Evolutionary conservation across 2,888 invertebrate genomes (phyloP), one percentile per base, ranked within the genome.

Genomic region (Lordiphosa fenestrarum): DNA sequence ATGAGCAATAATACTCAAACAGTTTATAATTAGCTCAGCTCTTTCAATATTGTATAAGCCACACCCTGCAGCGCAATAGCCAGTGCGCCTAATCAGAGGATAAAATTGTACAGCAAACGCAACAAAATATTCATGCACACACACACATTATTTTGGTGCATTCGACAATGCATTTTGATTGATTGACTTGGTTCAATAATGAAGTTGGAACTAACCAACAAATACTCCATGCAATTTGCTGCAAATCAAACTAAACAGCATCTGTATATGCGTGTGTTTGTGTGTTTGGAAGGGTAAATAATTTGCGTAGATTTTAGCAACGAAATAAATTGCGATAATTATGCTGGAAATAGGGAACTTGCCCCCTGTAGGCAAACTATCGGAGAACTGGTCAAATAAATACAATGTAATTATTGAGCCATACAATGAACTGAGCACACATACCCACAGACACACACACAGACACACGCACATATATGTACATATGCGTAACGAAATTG

Each of bases 301-400:
- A 71, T 71, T 75, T 61, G 59, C 66, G 66, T 66, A 63, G 75
- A 75, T 71, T 78, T 78, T 73, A 62, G 69, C 78, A 76, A 63
- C 73, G 69, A 70, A 77, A 77, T 78, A 78, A 77, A 76, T 78
- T 76, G 76, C 58, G 73, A 76, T 72, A 73, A 78, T 78, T 78
- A 71, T 78, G 70, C 52, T 71, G 71, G 42, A 60, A 72, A 63
- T 48, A 44, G 55, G 44, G 48, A 40, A 33, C 36, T 61, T 40
- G 23, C 53, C 46, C 47, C 50, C 55, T 54, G 44, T 60, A 59
- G 44, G 44, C 44, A 44, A 44, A 55, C 64, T 66, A 76, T 68
- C 64, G 76, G 70, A 63, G 62, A 67, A 65, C 80, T 61, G 61
- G 58, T 65, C 68, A 74, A 72, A 78, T 76, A 77, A 78, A 78